These are phyloP conservation scores for Petrocephalus sullivani DNA, from an alignment of 2,797 vertebrate species.

Conservation along the genomic window DNA sequence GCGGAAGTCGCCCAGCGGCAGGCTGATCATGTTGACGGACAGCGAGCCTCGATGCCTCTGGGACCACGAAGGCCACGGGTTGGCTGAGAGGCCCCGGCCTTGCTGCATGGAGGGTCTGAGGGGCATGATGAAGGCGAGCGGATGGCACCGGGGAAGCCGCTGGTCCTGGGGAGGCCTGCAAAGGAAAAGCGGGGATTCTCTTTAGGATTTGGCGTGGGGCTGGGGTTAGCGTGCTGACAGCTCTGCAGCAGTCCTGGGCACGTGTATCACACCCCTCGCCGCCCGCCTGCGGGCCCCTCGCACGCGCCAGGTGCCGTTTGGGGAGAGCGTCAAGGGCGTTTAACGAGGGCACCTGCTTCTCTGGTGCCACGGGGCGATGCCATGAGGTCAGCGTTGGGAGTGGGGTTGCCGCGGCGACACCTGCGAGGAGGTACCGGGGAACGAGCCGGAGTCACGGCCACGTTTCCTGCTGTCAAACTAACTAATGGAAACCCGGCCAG, in stretches of 20 bases:
- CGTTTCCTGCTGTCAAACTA: neutral
- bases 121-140: conserved; percentile 50
- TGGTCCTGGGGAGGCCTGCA: conserved; percentile 33
- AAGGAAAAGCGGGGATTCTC: conserved; percentile 33
- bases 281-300: conserved; percentile 36
- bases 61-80: conserved; percentile 56
- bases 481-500: neutral
- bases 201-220: neutral
- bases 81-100: conserved; percentile 53
- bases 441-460: neutral
- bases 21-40: conserved; percentile 73
- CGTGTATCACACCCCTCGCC: neutral
- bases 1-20: conserved; percentile 70
- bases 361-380: conserved; percentile 30
- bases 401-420: conserved; percentile 28
- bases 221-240: neutral
- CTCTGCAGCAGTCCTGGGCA: neutral
- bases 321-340: conserved; percentile 33
- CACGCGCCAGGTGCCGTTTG: conserved; percentile 31
- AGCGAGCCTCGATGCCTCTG: conserved; percentile 60
- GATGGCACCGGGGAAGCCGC: neutral
- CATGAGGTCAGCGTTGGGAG: conserved; percentile 41
- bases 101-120: conserved; percentile 50
- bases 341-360: conserved; percentile 49
- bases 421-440: conserved; percentile 43